Evolutionary conservation across 2,888 invertebrate genomes (phyloP).

Genomic region (Platycheirus albimanus): DNA sequence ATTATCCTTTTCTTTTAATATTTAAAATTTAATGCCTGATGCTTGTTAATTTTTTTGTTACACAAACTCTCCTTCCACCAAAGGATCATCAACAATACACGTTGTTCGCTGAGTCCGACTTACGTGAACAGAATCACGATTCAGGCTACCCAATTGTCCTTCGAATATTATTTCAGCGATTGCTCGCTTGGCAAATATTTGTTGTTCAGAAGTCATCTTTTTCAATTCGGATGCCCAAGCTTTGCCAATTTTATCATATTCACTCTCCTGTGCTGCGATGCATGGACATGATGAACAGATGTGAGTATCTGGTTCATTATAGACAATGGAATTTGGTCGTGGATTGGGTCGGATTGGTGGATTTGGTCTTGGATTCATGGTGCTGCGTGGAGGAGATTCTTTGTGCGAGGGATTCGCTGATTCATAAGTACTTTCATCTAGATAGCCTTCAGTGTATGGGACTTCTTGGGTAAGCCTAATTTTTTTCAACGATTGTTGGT

Average conservation of each 20-base stretch:
- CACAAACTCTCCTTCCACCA: slow-evolving; percentile 3
- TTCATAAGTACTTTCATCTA: neutral
- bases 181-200: slow-evolving; percentile 68
- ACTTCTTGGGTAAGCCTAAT: slow-evolving; percentile 10
- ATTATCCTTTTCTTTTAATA: no score
- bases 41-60: neutral
- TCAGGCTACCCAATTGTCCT: slow-evolving; percentile 58
- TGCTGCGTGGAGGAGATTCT: slow-evolving; percentile 8
- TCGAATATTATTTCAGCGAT: slow-evolving; percentile 71
- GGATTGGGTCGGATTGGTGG: no score
- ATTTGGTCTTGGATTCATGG: neutral
- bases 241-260: slow-evolving; percentile 61
- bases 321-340: neutral
- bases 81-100: neutral
- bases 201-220: slow-evolving; percentile 61
- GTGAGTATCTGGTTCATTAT: neutral
- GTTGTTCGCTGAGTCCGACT: neutral
- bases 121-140: slow-evolving; percentile 22
- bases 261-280: slow-evolving; percentile 39
- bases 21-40: no score
- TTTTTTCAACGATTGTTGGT: neutral
- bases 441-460: slow-evolving; percentile 13
- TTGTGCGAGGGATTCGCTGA: neutral
- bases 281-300: slow-evolving; percentile 50
- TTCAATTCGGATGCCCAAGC: slow-evolving; percentile 69